Conservation (phyloP, 2,113 vertebrate species). For the Chrysemys picta region DNA sequence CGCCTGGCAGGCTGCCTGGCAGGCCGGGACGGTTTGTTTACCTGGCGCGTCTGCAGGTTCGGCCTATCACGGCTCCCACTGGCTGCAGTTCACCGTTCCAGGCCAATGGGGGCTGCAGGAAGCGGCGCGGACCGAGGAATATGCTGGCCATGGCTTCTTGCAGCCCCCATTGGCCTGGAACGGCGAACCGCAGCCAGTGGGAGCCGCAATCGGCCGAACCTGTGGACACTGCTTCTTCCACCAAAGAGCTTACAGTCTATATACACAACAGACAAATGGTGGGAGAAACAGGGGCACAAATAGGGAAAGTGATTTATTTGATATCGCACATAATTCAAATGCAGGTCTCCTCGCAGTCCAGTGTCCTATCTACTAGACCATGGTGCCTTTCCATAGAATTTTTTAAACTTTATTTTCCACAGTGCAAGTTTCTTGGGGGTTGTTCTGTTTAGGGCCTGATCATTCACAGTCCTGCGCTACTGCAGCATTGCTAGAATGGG, state of each 20-base stretch:
- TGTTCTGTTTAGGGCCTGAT: neutral
- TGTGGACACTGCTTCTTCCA: neutral
- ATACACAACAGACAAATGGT: neutral
- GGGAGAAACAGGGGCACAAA: neutral
- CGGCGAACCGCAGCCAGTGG: too few relatives aligned
- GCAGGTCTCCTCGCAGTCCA: neutral
- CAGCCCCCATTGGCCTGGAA: too few relatives aligned
- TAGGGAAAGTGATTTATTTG: neutral
- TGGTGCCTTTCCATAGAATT: neutral
- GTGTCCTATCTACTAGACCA: neutral
- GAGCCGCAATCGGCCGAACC: too few relatives aligned
- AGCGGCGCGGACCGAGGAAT: too few relatives aligned
- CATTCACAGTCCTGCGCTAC: neutral
- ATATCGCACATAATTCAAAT: neutral
- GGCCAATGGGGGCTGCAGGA: too few relatives aligned
- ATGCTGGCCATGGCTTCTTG: too few relatives aligned
- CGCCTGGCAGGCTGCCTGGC: too few relatives aligned
- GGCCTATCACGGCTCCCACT: too few relatives aligned
- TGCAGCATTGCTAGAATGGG: neutral
- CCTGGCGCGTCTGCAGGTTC: too few relatives aligned
- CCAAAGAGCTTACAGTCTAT: neutral
- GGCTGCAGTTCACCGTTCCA: too few relatives aligned
- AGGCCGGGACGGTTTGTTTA: too few relatives aligned
- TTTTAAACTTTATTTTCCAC: neutral
- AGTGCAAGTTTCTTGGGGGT: neutral